phyloP scores from a whole-genome alignment of 2,113 vertebrate species.

The Trogon surrucura region DNA sequence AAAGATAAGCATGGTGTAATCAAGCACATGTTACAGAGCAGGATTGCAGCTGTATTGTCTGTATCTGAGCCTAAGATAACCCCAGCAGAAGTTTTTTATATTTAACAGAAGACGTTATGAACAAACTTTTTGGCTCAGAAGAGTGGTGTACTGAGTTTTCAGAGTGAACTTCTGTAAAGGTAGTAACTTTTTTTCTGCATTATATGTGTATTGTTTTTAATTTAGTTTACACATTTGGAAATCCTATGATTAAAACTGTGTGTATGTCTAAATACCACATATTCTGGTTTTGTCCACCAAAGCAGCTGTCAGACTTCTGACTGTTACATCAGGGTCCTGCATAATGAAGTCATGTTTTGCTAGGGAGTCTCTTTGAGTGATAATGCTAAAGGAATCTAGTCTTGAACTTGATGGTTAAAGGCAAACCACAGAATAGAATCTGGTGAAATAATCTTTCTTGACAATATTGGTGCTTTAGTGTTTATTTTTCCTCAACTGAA shows the following conservation, averaged over 20 bases:
- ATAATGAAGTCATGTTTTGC: not conserved
- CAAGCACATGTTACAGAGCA: not conserved
- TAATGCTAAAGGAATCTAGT: not conserved
- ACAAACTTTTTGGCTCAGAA: not conserved
- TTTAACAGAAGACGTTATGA: not conserved
- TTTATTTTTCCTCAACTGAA: constrained; percentile 8
- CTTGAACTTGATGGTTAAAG: not conserved
- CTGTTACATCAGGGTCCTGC: not conserved
- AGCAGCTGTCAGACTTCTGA: not conserved
- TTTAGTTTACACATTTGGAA: not conserved
- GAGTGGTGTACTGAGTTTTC: not conserved
- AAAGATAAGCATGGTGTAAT: not conserved
- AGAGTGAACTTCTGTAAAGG: not conserved
- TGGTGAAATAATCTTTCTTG: not conserved
- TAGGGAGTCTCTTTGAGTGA: not conserved
- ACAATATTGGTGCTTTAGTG: not conserved
- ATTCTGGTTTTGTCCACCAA: not conserved
- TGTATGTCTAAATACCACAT: not conserved
- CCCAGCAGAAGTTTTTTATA: not conserved
- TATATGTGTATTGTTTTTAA: not conserved
- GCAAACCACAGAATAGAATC: not conserved
- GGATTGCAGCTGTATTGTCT: not conserved
- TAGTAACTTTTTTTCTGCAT: not conserved
- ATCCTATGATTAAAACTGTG: not conserved
- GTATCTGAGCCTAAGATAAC: not conserved